Evolutionary conservation across 2,888 invertebrate species (phyloP), one percentile per base, ranked within the genome.

Genomic region (Anarsia innoxiella): DNA sequence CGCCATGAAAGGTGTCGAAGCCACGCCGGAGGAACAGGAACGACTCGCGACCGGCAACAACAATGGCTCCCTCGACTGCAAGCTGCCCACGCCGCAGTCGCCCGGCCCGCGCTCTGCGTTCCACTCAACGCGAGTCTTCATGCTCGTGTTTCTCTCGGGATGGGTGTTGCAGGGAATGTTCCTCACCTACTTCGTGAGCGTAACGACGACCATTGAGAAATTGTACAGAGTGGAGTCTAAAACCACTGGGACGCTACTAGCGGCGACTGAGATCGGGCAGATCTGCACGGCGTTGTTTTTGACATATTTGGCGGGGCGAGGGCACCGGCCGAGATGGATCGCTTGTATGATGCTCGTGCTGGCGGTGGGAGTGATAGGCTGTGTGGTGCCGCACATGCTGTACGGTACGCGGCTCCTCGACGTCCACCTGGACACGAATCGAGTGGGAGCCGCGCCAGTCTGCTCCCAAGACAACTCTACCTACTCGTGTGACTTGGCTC

Each of bases 311-410:
- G 96, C 95, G 8, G 96, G 96, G 4, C 92, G 95, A 50, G 96
- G 96, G 5, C 96, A 96, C 78, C 87, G 96, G 53, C 96, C 96
- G 34, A 91, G 94, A 48, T 96, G 96, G 96, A 96, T 96, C 56
- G 95, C 94, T 35, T 93, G 93, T 85, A 95, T 96, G 77, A 95
- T 95, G 93, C 88, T 95, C 30, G 87, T 96, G 48, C 93, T 96
- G 66, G 93, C 95, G 5, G 87, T 93, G 26, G 94, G 95, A 19
- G 91, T 94, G 38, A 91, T 96, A 53, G 91, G 94, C 28, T 95
- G 95, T 66, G 93, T 96, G 45, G 76, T 94, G 69, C 96, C 96
- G 23, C 96, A 96, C 78, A 90, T 95, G 63, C 87, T 94, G 55
- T 95, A 93, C 62, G 94, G 95, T 47, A 89, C 90, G 56, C 89